Conservation (phyloP, 2,797 vertebrate species). For the Cirrhinus mrigala region DNA sequence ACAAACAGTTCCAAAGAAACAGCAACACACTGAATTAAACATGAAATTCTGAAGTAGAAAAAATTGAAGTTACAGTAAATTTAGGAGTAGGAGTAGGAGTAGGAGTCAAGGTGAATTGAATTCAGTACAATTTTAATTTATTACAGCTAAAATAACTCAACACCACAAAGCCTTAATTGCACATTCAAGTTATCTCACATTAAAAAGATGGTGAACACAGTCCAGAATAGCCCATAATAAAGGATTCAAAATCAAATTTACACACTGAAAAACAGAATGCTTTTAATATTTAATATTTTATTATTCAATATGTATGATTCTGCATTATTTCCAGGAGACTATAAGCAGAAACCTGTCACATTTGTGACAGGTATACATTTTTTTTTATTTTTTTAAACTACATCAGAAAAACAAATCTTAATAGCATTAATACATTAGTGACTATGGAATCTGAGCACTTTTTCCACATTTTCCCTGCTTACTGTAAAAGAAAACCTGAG, state of each 20-base stretch:
- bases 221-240: not conserved
- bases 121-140: too few species aligned
- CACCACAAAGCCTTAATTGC: not conserved
- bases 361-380: not conserved
- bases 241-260: not conserved
- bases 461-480: not conserved
- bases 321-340: not conserved
- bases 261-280: not conserved
- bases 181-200: not conserved
- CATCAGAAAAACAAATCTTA: not conserved
- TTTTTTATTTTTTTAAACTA: not conserved
- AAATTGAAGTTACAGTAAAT: too few species aligned
- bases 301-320: not conserved
- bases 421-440: not conserved
- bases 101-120: too few species aligned
- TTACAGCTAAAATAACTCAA: not conserved
- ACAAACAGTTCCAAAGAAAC: not conserved
- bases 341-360: not conserved
- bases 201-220: not conserved
- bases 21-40: not conserved
- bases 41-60: not conserved
- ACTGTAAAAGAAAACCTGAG: not conserved
- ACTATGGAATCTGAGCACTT: not conserved
- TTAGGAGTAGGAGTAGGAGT: too few species aligned
- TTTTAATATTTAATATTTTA: not conserved